phyloP scores from a whole-genome alignment of 2,113 vertebrate genomes.

The Etia nguti region DNA sequence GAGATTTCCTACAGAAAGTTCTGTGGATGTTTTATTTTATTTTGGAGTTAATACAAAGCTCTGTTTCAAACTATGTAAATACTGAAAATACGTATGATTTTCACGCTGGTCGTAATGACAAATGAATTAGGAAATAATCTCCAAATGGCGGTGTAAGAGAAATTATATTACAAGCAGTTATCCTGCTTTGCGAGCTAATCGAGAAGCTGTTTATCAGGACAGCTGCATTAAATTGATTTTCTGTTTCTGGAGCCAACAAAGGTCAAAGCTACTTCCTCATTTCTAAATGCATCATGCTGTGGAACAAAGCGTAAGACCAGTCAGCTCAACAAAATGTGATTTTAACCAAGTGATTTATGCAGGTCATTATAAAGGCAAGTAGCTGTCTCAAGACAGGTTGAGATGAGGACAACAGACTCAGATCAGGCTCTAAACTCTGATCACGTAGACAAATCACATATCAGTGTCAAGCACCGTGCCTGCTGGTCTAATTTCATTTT shows the following conservation, averaged over 20 bases:
- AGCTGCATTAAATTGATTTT: slow-evolving; percentile 31
- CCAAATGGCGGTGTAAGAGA: neutral
- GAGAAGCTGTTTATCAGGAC: neutral
- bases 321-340: neutral
- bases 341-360: slow-evolving; percentile 17
- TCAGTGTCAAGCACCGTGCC: slow-evolving; percentile 1
- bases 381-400: neutral
- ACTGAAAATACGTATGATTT: neutral
- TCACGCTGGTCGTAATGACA: neutral
- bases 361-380: neutral
- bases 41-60: neutral
- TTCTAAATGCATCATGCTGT: neutral
- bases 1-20: neutral
- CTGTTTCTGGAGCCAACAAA: slow-evolving; percentile 9
- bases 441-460: neutral
- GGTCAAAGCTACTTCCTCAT: slow-evolving; percentile 21
- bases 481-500: slow-evolving; percentile 10
- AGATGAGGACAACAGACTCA: neutral
- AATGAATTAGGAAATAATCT: neutral
- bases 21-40: neutral
- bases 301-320: neutral
- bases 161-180: neutral
- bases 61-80: neutral
- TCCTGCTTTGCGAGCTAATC: neutral
- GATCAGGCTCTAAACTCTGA: neutral